Percentiles rank a stretch among this genome's conserved stretches.
Evolutionary conservation across 1,140 invertebrate genomes (phyloP).

Genomic region (Penaeus japonicus): DNA sequence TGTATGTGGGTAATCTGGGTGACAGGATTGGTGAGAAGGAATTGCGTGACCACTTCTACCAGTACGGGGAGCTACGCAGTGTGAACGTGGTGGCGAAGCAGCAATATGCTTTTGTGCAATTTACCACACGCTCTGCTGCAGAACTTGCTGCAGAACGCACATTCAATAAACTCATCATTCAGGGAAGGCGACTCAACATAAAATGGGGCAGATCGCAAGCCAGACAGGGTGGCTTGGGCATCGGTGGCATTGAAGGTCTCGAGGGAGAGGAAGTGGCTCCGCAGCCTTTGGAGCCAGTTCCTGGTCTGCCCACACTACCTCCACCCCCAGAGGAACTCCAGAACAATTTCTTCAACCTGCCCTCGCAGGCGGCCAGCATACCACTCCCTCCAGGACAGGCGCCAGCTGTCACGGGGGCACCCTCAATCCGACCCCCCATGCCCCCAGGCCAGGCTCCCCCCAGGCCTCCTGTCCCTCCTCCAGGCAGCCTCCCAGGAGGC

Average conservation of each 20-base stretch:
- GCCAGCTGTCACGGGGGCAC: constrained; percentile 32
- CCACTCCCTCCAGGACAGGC: constrained; percentile 59
- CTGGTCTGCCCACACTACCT: constrained; percentile 80
- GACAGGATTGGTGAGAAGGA: constrained; percentile 90
- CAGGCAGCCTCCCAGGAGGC: constrained; percentile 64
- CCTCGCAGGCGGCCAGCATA: constrained; percentile 62
- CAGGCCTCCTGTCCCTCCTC: constrained; percentile 64
- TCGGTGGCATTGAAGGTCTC: constrained; percentile 60
- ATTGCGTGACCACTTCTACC: constrained; percentile 93
- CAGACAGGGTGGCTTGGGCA: constrained; percentile 64
- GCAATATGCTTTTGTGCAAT: constrained; percentile 98
- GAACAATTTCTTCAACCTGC: constrained; percentile 85
- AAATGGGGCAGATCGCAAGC: constrained; percentile 96
- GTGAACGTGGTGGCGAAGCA: constrained; percentile 91
- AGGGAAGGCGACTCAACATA: constrained; percentile 87
- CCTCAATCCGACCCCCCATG: constrained; percentile 40
- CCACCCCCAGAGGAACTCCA: constrained; percentile 78
- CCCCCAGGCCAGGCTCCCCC: constrained; percentile 54
- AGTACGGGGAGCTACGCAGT: constrained; percentile 97
- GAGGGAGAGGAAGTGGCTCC: constrained; percentile 62
- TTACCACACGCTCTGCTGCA: constrained; percentile 85
- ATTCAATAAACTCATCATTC: constrained; percentile 93
- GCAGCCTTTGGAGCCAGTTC: constrained; percentile 79
- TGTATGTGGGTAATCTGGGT: constrained; percentile 92
- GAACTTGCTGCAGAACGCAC: constrained; percentile 95